Evolutionary conservation across 2,797 vertebrate species (phyloP).

Genomic region (Aselliscus stoliczkanus): DNA sequence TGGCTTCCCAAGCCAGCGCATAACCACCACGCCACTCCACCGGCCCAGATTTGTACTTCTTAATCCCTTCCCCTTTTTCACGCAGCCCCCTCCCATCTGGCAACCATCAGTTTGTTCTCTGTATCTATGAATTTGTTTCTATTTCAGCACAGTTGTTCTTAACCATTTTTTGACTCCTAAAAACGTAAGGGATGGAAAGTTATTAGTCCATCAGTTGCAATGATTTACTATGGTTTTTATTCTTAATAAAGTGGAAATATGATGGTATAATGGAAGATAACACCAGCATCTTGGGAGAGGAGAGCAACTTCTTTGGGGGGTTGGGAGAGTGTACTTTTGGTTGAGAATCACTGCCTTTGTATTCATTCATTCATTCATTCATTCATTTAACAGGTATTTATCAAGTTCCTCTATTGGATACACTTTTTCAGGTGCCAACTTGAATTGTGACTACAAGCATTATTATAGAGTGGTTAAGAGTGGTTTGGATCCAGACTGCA

Average conservation of each 20-base stretch:
- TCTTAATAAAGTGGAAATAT: background rate
- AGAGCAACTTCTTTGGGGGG: background rate
- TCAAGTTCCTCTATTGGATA: background rate
- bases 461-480: background rate
- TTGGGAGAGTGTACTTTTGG: background rate
- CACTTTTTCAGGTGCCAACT: background rate
- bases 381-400: background rate
- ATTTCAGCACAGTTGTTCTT: background rate
- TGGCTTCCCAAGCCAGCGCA: too few species aligned
- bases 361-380: background rate
- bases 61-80: too few species aligned
- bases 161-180: background rate
- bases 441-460: background rate
- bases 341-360: background rate
- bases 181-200: background rate
- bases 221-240: background rate
- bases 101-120: too few species aligned
- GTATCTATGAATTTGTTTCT: too few species aligned
- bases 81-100: too few species aligned
- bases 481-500: background rate
- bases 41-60: too few species aligned
- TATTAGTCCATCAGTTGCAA: background rate
- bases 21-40: too few species aligned
- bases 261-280: background rate
- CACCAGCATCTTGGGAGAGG: background rate